A percentile compares a stretch with the other conserved stretches of the same genome.
These are phyloP conservation scores for Microtus oregoni DNA, from an alignment of 2,113 vertebrate species.

Conservation along the genomic window DNA sequence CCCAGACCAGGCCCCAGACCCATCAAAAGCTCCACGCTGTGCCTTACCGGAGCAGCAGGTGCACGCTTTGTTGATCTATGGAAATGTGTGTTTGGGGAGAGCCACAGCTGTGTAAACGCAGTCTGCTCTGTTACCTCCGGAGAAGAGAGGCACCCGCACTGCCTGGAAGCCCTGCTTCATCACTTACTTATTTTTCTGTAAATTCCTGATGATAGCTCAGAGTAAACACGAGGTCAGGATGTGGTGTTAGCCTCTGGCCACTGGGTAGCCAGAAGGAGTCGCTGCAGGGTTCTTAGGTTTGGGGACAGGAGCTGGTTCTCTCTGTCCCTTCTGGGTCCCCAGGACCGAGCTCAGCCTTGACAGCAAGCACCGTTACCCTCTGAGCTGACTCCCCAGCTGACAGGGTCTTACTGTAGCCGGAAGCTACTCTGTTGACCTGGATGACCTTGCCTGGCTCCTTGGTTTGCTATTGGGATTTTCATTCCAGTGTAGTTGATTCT, in stretches of 20 bases:
- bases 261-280: not conserved
- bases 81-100: not conserved
- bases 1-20: not conserved
- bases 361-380: not conserved
- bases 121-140: not conserved
- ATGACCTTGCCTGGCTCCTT: not conserved
- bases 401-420: not conserved
- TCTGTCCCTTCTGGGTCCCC: not conserved
- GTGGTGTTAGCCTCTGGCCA: not conserved
- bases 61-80: constrained; percentile 24
- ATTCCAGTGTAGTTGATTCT: not conserved
- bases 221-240: not conserved
- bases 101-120: constrained; percentile 53
- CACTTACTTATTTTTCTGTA: not conserved
- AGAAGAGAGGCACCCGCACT: not conserved
- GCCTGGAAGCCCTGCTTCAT: not conserved
- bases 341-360: not conserved
- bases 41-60: not conserved
- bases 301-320: not conserved
- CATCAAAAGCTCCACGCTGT: not conserved
- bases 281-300: not conserved
- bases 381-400: not conserved
- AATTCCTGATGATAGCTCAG: not conserved
- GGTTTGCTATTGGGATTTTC: not conserved
- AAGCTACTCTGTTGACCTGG: no score